Evolutionary conservation across 2,888 invertebrate species (phyloP), one percentile per base, ranked within the genome.

Genomic region (Phortica magna): DNA sequence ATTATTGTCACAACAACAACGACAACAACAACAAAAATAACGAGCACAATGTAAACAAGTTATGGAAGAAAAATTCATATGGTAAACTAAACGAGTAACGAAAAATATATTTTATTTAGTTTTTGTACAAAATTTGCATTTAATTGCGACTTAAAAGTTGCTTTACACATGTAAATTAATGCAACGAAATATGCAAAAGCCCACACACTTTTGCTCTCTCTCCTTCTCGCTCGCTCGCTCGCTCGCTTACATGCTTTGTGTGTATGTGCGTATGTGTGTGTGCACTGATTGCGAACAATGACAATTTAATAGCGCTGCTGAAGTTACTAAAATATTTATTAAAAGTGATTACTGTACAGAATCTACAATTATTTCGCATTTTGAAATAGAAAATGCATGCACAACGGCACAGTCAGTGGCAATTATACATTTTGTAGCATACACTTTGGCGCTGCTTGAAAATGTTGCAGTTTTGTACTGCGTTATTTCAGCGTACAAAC

Each of bases 101-200:
- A 48, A 48, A 48, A 48, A 48, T 6, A 48, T 2, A 14, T 48
- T 12, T 48, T 48, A 12, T 48, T 48, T 14, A 48, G 9, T 48
- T 48, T 48, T 9, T 48, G 14, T 48, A 48, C 48, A 48, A 22
- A 74, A 74, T 74, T 70, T 78, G 73, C 75, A 76, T 71, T 64
- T 64, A 71, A 68, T 78, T 76, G 59, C 73, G 76, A 74, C 61
- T 76, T 71, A 75, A 75, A 68, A 65, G 17, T 68, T 68, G 43
- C 43, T 43, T 64, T 65, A 74, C 31, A 61, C 42, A 74, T 53
- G 42, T 43, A 75, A 75, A 75, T 75, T 19, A 39, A 65, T 57
- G 22, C 22, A 19, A 65, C 17, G 43, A 41, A 68, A 39, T 7
- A 73, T 17, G 41, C 14, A 73, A 57, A 73, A 7, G 55, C 55